Conservation (phyloP, 2,113 vertebrate genomes). For the Thomomys bottae region DNA sequence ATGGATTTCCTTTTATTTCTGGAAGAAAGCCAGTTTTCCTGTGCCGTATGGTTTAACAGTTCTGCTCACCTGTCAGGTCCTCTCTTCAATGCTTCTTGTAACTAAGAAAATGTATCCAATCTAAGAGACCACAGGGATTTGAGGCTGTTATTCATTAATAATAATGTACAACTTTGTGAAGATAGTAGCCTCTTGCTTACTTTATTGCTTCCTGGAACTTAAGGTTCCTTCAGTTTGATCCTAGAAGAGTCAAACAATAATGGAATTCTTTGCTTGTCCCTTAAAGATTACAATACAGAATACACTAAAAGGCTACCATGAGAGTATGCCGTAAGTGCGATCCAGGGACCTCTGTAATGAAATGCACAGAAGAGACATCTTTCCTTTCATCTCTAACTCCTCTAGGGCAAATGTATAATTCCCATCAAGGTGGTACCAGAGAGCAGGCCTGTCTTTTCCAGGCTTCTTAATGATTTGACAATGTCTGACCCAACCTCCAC, state of each 20-base stretch:
- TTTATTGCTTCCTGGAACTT: not conserved
- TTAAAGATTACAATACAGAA: not conserved
- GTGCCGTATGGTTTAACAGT: not conserved
- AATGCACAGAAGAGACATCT: not conserved
- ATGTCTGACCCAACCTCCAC: slow-evolving; percentile 33
- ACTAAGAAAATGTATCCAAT: not conserved
- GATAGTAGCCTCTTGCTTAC: not conserved
- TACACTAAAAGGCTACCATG: not conserved
- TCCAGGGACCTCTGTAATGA: not conserved
- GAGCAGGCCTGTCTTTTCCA: slow-evolving; percentile 27
- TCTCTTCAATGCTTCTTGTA: not conserved
- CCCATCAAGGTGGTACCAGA: not conserved
- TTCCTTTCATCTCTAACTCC: not conserved
- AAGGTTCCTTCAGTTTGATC: not conserved
- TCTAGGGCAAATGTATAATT: not conserved
- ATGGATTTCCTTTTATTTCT: not conserved
- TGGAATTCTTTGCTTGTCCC: not conserved
- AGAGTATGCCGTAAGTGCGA: not conserved
- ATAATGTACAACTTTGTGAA: not conserved
- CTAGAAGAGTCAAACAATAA: not conserved
- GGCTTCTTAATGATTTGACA: slow-evolving; percentile 15
- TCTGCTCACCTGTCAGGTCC: not conserved
- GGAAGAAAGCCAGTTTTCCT: not conserved
- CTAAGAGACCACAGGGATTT: not conserved
- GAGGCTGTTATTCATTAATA: not conserved